Base-by-base conservation (phyloP, 1,140 invertebrate genomes). In the Drosophila bipectinata region DNA sequence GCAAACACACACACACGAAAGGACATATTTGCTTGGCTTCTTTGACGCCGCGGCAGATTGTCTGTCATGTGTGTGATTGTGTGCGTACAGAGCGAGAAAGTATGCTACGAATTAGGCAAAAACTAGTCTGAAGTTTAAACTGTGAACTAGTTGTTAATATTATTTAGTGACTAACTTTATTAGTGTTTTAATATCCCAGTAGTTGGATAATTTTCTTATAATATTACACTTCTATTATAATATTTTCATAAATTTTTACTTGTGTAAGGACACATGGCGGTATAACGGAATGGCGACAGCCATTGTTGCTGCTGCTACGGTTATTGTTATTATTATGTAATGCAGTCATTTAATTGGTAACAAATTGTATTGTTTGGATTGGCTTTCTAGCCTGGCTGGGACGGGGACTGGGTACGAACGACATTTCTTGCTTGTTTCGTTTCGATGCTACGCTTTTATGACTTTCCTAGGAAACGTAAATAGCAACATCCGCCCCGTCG, bases 291-390 rank as follows among this genome's bases (percentile, higher is more conserved):
- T 21, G 58, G 55, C 54, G 71, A 52, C 61, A 48, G 30, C 28
- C 34, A 56, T 61, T 68, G 51, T 53, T 77, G 44, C 24, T 80
- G 54, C 51, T 72, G 59, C 45, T 74, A 53, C 57, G 48, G 44
- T 41, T 77, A 47, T 73, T 84, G 78, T 84, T 84, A 85, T 84
- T 84, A 85, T 84, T 84, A 84, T 85, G 81, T 87, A 87, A 85
- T 87, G 82, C 82, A 85, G 82, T 85, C 81, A 85, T 85, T 85
- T 85, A 85, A 85, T 85, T 85, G 81, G 81, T 85, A 85, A 87
- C 81, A 87, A 85, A 85, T 85, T 85, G 82, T 87, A 87, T 85
- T 85, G 81, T 85, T 85, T 81, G 77, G 80, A 77, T 77, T 77
- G 61, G 34, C 41, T 44, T 44, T 14, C 41, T 44, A 44, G 52